Evolutionary conservation across 2,888 invertebrate genomes (phyloP).

Genomic region (Dasysyrphus tricinctus): DNA sequence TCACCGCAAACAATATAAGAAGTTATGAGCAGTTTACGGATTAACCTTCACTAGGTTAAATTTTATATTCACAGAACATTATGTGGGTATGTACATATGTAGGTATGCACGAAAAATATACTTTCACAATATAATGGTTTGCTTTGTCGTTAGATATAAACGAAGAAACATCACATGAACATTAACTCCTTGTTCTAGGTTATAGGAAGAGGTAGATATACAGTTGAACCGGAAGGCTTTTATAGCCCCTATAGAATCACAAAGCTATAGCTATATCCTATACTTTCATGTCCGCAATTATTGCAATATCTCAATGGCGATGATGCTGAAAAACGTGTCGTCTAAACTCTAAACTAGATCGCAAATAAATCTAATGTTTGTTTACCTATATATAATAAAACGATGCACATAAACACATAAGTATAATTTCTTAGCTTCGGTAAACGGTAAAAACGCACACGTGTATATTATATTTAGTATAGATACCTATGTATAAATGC

Average conservation of each 20-base stretch:
- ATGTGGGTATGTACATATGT: too few species aligned
- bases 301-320: constrained; percentile 73
- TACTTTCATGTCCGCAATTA: constrained; percentile 66
- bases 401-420: constrained; percentile 16
- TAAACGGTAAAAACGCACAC: constrained; percentile 55
- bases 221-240: neutral
- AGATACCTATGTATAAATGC: constrained; percentile 11
- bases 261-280: neutral
- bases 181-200: constrained; percentile 4
- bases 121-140: neutral
- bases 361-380: constrained; percentile 74
- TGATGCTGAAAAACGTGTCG: constrained; percentile 73
- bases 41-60: too few species aligned
- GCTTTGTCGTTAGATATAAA: neutral
- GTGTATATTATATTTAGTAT: constrained; percentile 1
- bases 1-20: too few species aligned
- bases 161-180: neutral
- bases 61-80: too few species aligned
- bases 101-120: neutral
- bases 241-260: neutral
- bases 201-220: neutral
- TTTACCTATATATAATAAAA: constrained; percentile 56
- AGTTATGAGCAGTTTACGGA: too few species aligned
- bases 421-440: neutral
- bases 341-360: constrained; percentile 72